Conservation (phyloP, 2,797 vertebrate species). For the Cheirogaleus major region DNA sequence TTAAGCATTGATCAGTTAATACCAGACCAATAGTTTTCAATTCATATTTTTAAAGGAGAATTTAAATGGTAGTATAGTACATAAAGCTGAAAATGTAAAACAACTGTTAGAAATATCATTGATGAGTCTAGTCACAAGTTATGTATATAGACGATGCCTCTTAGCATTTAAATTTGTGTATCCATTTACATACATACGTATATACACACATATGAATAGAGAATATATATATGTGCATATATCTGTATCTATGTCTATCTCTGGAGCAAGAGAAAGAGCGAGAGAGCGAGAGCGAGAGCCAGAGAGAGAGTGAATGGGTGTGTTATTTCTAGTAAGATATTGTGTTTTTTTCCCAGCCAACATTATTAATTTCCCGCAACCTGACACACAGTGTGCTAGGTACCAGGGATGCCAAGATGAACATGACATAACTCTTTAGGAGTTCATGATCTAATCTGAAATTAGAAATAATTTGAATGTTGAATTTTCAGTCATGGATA, state of each 20-base stretch:
- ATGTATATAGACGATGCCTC: not conserved
- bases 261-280: not conserved
- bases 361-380: not conserved
- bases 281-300: no score
- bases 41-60: not conserved
- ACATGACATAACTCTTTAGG: not conserved
- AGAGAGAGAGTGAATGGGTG: not conserved
- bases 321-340: not conserved
- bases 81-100: not conserved
- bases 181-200: not conserved
- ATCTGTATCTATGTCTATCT: not conserved
- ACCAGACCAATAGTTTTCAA: not conserved
- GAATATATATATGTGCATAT: not conserved
- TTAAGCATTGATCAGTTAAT: no score
- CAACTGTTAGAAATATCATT: slow-evolving; percentile 16
- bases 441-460: not conserved
- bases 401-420: not conserved
- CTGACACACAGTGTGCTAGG: not conserved
- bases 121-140: not conserved
- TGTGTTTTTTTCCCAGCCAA: not conserved
- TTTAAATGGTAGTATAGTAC: not conserved
- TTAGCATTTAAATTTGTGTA: not conserved
- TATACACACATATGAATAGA: not conserved
- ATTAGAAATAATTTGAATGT: not conserved
- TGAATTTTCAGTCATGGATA: not conserved